A percentile compares a stretch with the other conserved stretches of the same genome.
phyloP scores from a whole-genome alignment of 2,888 invertebrate genomes.

The Perdita meconis region DNA sequence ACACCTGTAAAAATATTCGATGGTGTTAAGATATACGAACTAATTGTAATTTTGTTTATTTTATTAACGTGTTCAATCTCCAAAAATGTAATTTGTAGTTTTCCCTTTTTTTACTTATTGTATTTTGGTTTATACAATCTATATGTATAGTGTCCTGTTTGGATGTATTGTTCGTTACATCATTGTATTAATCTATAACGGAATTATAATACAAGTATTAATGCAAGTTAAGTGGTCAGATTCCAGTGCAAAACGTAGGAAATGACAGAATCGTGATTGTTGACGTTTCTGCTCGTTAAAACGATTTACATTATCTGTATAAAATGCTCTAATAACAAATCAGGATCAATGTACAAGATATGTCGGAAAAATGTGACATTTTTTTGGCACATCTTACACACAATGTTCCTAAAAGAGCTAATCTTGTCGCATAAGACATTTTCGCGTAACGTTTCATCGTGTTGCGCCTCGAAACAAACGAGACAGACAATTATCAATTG shows the following conservation, averaged over 20 bases:
- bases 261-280: slow-evolving; percentile 50
- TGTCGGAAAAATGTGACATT: slow-evolving; percentile 34
- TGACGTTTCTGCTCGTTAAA: slow-evolving; percentile 52
- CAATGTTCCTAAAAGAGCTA: slow-evolving; percentile 62
- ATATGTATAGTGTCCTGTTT: slow-evolving; percentile 52
- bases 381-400: slow-evolving; percentile 56
- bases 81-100: slow-evolving; percentile 42
- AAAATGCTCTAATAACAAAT: slow-evolving; percentile 53
- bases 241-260: slow-evolving; percentile 40
- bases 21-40: slow-evolving; percentile 29
- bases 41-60: slow-evolving; percentile 38
- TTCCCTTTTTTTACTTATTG: slow-evolving; percentile 45
- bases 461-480: slow-evolving; percentile 23
- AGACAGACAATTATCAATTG: slow-evolving; percentile 48
- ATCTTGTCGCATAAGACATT: slow-evolving; percentile 45
- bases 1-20: slow-evolving; percentile 26
- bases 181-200: slow-evolving; percentile 57
- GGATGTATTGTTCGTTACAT: slow-evolving; percentile 59
- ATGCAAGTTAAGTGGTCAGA: slow-evolving; percentile 49
- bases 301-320: slow-evolving; percentile 60
- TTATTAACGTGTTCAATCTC: slow-evolving; percentile 42
- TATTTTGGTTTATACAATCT: slow-evolving; percentile 42
- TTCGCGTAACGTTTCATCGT: slow-evolving; percentile 36
- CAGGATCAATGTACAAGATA: slow-evolving; percentile 58
- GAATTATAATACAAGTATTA: slow-evolving; percentile 59